Conservation (phyloP, 1,140 invertebrate species). For the Trichogramma pretiosum region DNA sequence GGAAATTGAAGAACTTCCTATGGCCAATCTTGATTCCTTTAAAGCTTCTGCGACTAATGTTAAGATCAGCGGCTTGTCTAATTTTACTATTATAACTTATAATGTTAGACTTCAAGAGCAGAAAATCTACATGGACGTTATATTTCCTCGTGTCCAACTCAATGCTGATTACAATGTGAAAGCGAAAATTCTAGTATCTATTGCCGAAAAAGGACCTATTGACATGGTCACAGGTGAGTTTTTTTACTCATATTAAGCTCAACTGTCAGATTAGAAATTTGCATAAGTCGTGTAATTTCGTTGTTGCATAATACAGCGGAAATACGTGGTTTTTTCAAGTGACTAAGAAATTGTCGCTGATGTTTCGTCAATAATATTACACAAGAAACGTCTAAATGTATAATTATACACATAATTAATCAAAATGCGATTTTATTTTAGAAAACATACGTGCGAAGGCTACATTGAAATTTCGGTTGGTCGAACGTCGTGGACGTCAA, state of each 20-base stretch:
- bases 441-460: not conserved
- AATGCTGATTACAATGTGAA: constrained; percentile 48
- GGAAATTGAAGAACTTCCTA: constrained; percentile 41
- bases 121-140: constrained; percentile 38
- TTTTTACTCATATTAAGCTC: not conserved
- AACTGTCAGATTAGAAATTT: not conserved
- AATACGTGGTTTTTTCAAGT: not conserved
- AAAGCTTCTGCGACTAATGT: constrained; percentile 42
- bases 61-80: constrained; percentile 42
- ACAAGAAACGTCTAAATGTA: not conserved
- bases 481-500: not conserved
- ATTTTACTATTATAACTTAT: constrained; percentile 45
- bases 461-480: not conserved
- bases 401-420: not conserved
- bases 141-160: constrained; percentile 44
- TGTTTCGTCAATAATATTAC: not conserved
- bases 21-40: constrained; percentile 30
- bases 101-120: constrained; percentile 46
- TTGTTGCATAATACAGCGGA: not conserved
- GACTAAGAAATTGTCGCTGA: not conserved
- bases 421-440: not conserved
- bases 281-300: not conserved
- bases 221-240: constrained; percentile 20
- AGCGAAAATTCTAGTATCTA: constrained; percentile 36
- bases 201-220: constrained; percentile 25